These are phyloP conservation scores for Acrobeloides nanus DNA, from an alignment of 2,888 invertebrate genomes.

Conservation along the genomic window DNA sequence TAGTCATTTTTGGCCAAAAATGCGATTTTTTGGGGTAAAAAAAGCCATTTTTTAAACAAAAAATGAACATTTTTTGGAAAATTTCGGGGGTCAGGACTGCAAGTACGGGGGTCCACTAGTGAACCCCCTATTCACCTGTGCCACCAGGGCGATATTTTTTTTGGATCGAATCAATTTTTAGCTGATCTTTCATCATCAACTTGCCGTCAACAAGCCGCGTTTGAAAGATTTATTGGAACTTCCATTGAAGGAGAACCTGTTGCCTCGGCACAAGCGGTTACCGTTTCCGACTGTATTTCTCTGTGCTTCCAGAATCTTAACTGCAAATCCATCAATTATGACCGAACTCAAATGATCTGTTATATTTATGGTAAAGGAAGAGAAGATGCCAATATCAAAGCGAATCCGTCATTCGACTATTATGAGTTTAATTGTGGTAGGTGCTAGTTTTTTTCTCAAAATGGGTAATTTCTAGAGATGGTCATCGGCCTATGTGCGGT, in stretches of 20 bases:
- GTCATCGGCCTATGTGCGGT: too few relatives aligned
- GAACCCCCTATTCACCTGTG: not conserved
- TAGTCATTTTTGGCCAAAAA: too few relatives aligned
- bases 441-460: constrained; percentile 9
- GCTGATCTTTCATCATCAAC: constrained; percentile 53
- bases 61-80: too few relatives aligned
- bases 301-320: constrained; percentile 54
- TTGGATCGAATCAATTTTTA: too few relatives aligned
- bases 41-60: too few relatives aligned
- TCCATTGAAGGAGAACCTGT: constrained; percentile 51
- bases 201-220: constrained; percentile 53
- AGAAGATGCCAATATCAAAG: constrained; percentile 45
- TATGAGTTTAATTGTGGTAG: constrained; percentile 54
- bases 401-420: constrained; percentile 52
- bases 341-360: constrained; percentile 50
- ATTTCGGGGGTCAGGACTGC: too few relatives aligned
- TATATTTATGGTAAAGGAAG: constrained; percentile 51
- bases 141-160: too few relatives aligned
- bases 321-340: constrained; percentile 54
- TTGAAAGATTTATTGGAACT: constrained; percentile 51
- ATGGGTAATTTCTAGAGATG: too few relatives aligned
- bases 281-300: constrained; percentile 53
- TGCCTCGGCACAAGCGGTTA: constrained; percentile 50
- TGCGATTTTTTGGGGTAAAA: too few relatives aligned
- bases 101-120: too few relatives aligned